A percentile compares a stretch with the other conserved stretches of the same genome.
Conservation (phyloP, 2,888 invertebrate genomes). For the Heteromyza rotundicornis region DNA sequence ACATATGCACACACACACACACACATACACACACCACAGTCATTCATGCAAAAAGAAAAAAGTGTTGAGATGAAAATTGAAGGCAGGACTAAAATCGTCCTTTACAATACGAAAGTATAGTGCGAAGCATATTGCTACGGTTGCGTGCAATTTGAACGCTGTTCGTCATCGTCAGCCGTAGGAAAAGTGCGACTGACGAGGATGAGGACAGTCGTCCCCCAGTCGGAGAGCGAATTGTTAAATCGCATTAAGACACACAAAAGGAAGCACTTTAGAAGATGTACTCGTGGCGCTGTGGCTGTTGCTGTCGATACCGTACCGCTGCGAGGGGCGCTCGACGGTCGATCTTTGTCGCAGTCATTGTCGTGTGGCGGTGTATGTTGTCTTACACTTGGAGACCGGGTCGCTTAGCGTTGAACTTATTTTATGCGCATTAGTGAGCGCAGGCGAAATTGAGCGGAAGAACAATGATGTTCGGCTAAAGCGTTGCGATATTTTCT, state of each 20-base stretch:
- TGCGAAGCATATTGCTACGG: slow-evolving; percentile 8
- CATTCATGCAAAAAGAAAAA: slow-evolving; percentile 1
- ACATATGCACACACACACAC: too few species aligned
- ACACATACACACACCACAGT: background rate
- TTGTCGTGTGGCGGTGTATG: too few species aligned
- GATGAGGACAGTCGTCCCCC: background rate
- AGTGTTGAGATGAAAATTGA: slow-evolving; percentile 16
- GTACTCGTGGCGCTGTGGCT: background rate
- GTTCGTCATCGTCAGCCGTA: background rate
- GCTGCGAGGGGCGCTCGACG: too few species aligned
- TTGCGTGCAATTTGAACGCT: slow-evolving; percentile 5
- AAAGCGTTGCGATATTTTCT: slow-evolving; percentile 9
- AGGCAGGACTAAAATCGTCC: background rate
- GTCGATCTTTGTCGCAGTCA: too few species aligned
- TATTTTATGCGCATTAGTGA: slow-evolving; percentile 16
- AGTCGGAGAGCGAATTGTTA: slow-evolving; percentile 13
- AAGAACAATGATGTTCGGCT: slow-evolving; percentile 13
- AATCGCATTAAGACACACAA: slow-evolving; percentile 36
- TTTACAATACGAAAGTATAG: background rate
- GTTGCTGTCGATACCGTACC: too few species aligned
- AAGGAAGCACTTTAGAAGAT: slow-evolving; percentile 34
- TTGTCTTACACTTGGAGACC: too few species aligned
- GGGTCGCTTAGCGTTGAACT: too few species aligned
- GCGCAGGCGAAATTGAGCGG: slow-evolving; percentile 20
- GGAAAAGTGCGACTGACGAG: too few species aligned